Conservation (phyloP, 2,888 invertebrate species). For the Calameuta filiformis region DNA sequence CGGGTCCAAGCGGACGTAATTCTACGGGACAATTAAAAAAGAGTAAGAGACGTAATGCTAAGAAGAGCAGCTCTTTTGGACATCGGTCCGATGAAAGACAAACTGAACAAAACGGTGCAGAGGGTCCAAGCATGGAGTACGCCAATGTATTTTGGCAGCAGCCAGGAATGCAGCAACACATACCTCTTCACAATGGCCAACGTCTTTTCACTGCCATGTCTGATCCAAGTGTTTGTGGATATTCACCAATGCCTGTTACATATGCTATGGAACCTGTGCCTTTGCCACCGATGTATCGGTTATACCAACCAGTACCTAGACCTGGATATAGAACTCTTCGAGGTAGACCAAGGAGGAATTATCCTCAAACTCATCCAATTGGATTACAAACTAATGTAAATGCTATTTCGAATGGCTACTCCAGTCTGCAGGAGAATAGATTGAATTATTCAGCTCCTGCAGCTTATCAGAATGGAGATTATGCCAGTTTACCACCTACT, state of each 20-base stretch:
- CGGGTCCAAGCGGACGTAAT: not conserved
- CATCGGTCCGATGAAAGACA: conserved; percentile 34
- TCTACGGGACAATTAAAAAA: conserved; percentile 1
- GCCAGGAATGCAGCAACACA: conserved; percentile 34
- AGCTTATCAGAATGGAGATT: conserved; percentile 64
- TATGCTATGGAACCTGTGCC: conserved; percentile 74
- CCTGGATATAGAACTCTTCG: conserved; percentile 46
- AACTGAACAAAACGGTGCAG: conserved; percentile 27
- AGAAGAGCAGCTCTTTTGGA: conserved; percentile 15
- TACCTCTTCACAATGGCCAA: conserved; percentile 54
- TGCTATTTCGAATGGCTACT: conserved; percentile 47
- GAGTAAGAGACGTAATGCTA: conserved; percentile 3
- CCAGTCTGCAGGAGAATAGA: conserved; percentile 52
- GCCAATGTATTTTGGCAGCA: conserved; percentile 53
- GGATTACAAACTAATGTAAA: not conserved
- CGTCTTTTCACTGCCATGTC: conserved; percentile 68
- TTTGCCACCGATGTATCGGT: conserved; percentile 71
- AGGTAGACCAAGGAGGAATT: conserved; percentile 40
- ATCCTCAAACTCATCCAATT: conserved; percentile 34
- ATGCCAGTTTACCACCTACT: conserved; percentile 78
- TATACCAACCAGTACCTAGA: conserved; percentile 67
- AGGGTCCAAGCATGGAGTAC: conserved; percentile 42
- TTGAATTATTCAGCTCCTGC: conserved; percentile 36
- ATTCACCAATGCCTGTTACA: conserved; percentile 64
- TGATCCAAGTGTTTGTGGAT: conserved; percentile 65